Evolutionary conservation across 2,113 vertebrate genomes (phyloP).

Genomic region (Calidris pugnax): DNA sequence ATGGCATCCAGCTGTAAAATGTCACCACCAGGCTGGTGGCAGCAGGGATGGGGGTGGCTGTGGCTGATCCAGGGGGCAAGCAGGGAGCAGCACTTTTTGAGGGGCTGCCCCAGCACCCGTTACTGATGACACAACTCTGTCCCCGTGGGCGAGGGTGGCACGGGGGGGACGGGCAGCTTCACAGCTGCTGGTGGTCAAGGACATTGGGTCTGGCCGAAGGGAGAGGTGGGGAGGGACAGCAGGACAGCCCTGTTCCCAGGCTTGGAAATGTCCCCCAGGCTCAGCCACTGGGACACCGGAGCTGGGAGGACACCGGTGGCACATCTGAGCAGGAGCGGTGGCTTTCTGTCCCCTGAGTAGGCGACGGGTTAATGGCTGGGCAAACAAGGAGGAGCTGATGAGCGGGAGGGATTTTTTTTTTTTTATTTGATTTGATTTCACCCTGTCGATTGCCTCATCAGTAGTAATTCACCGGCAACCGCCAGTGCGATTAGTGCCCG

Average conservation of each 20-base stretch:
- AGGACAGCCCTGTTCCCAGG: not conserved
- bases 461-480: slow-evolving; percentile 49
- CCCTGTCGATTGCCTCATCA: slow-evolving; percentile 65
- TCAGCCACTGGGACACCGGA: accelerated
- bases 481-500: slow-evolving; percentile 38
- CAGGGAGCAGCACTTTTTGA: not conserved
- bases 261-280: too few species aligned
- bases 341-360: not conserved
- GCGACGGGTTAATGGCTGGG: not conserved
- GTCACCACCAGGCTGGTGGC: not conserved
- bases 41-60: not conserved
- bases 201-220: not conserved
- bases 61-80: not conserved
- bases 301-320: not conserved
- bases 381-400: slow-evolving; percentile 43
- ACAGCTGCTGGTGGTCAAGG: not conserved
- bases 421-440: slow-evolving; percentile 30
- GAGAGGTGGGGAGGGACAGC: not conserved
- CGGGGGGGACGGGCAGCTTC: accelerated
- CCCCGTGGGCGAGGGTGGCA: accelerated
- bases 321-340: not conserved
- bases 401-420: slow-evolving; percentile 10
- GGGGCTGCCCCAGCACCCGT: not conserved
- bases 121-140: not conserved
- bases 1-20: not conserved